Evolutionary conservation across 2,888 invertebrate genomes (phyloP).

Genomic region (Leptinotarsa juncta): DNA sequence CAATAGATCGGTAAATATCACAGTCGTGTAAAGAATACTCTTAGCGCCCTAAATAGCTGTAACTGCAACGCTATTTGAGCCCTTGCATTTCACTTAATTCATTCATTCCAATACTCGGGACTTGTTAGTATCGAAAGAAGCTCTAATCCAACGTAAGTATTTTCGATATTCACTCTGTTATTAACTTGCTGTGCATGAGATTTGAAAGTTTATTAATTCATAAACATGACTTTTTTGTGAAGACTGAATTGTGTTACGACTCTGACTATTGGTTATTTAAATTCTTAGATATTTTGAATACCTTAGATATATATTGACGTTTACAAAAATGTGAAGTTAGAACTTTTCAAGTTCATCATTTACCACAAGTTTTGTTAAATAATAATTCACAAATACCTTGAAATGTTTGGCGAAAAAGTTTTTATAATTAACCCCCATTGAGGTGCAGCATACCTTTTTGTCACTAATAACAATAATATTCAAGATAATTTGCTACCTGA

Average conservation of each 20-base stretch:
- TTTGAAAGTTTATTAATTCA: too few relatives aligned
- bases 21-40: conserved; percentile 65
- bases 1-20: conserved; percentile 63
- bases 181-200: not conserved
- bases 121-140: conserved; percentile 4
- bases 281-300: not conserved
- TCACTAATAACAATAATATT: conserved; percentile 15
- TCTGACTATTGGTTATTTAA: not conserved
- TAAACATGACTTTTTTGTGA: not conserved
- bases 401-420: conserved; percentile 1
- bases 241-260: not conserved
- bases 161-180: not conserved
- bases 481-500: conserved; percentile 16
- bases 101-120: conserved; percentile 16
- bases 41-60: conserved; percentile 65
- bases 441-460: not conserved
- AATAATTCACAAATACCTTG: not conserved
- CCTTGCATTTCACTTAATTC: conserved; percentile 34
- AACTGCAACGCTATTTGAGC: conserved; percentile 63
- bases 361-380: conserved; percentile 2
- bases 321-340: not conserved
- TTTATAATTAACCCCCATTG: not conserved
- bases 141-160: not conserved
- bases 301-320: not conserved
- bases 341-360: conserved; percentile 5